These are phyloP conservation scores for Monopis laevigella DNA, from an alignment of 2,888 invertebrate species.

Conservation along the genomic window DNA sequence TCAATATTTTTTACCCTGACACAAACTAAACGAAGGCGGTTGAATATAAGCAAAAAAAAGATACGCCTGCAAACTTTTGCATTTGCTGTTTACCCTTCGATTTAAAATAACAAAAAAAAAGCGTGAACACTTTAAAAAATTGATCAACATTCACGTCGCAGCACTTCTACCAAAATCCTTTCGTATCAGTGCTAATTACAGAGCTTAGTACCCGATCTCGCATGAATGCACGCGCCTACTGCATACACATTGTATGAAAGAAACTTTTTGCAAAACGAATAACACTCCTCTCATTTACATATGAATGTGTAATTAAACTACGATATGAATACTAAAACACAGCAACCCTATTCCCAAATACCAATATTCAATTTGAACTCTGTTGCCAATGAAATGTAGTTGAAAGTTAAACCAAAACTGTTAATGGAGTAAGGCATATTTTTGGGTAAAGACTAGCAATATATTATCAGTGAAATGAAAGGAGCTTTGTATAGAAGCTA, in stretches of 20 bases:
- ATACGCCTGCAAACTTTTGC: too few relatives aligned
- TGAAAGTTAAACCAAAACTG: constrained; percentile 21
- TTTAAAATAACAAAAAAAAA: constrained; percentile 8
- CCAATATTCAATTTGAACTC: constrained; percentile 16
- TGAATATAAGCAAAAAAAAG: too few relatives aligned
- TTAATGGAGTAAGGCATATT: constrained; percentile 5
- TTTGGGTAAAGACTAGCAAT: constrained; percentile 14
- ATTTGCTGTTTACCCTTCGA: too few relatives aligned
- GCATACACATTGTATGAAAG: constrained; percentile 26
- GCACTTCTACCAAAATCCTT: constrained; percentile 35
- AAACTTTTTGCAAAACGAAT: constrained; percentile 42
- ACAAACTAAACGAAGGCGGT: too few relatives aligned
- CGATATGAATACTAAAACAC: constrained; percentile 49
- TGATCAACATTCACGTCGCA: constrained; percentile 24
- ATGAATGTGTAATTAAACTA: constrained; percentile 65
- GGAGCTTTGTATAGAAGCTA: background rate
- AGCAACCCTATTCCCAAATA: constrained; percentile 28
- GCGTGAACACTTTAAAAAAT: constrained; percentile 15
- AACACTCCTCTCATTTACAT: constrained; percentile 56
- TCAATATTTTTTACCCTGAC: too few relatives aligned
- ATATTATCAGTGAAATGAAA: constrained; percentile 11
- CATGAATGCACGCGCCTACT: constrained; percentile 50
- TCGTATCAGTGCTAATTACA: constrained; percentile 54
- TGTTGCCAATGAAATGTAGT: constrained; percentile 23
- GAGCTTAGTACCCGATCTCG: constrained; percentile 47